Evolutionary conservation across 2,113 vertebrate species (phyloP).

Genomic region (Carassius carassius): DNA sequence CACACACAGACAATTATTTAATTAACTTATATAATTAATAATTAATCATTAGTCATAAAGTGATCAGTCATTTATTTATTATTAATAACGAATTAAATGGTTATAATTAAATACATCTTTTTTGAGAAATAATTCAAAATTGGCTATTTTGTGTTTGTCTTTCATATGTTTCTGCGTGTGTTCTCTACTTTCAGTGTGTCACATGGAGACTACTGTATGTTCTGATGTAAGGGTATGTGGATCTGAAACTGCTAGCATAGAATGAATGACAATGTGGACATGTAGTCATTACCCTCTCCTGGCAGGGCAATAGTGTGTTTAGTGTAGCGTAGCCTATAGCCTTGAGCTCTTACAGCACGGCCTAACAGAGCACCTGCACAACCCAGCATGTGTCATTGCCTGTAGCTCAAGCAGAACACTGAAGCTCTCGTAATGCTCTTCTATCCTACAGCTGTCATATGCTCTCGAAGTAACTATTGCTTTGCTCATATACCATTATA

Average conservation of each 20-base stretch:
- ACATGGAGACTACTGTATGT: conserved; percentile 17
- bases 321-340: conserved; percentile 49
- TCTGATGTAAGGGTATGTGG: neutral
- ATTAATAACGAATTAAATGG: too few species aligned
- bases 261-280: conserved; percentile 35
- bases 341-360: conserved; percentile 28
- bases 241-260: neutral
- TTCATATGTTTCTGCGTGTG: neutral
- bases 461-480: neutral
- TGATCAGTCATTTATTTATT: too few species aligned
- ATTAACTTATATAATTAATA: too few species aligned
- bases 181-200: neutral
- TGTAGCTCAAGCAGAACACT: conserved; percentile 4
- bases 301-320: conserved; percentile 50
- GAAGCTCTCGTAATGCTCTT: conserved; percentile 9
- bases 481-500: neutral
- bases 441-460: neutral
- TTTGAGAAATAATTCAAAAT: neutral
- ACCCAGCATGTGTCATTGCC: conserved; percentile 29
- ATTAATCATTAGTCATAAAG: too few species aligned
- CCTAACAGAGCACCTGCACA: conserved; percentile 20
- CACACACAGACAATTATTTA: too few species aligned
- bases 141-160: neutral
- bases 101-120: too few species aligned
- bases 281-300: conserved; percentile 51